A percentile compares a stretch with the other conserved stretches of the same genome.
Conservation (phyloP, 92 coral and sea anemone species). For the Palythoa grandis region DNA sequence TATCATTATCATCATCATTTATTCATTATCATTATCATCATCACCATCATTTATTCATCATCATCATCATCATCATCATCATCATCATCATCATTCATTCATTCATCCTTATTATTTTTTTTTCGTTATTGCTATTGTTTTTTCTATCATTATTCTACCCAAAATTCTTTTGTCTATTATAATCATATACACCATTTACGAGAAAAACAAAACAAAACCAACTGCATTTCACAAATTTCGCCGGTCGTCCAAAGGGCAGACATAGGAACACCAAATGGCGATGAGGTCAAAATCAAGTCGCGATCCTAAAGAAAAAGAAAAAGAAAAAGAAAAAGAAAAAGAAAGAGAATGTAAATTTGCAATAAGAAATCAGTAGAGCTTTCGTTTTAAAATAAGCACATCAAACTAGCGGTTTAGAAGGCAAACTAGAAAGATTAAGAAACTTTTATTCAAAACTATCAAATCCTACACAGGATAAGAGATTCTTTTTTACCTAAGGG, state of each 20-base stretch:
- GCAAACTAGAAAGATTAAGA: neutral
- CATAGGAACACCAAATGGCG: conserved; percentile 85
- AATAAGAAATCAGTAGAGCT: neutral
- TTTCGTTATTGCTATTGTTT: neutral
- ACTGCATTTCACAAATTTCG: conserved; percentile 89
- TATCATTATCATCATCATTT: neutral
- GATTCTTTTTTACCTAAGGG: no score
- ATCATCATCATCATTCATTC: neutral
- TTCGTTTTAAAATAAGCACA: neutral
- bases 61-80: neutral
- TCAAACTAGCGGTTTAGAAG: neutral
- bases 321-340: neutral
- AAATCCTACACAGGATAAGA: no score
- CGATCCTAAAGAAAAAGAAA: conserved; percentile 60
- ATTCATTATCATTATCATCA: neutral
- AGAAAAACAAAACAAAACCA: neutral
- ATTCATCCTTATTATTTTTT: neutral
- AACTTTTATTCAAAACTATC: no score
- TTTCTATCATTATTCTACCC: neutral
- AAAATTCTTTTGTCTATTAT: neutral
- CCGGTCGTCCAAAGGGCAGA: conserved; percentile 93
- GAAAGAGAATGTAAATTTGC: no score
- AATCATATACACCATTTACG: neutral
- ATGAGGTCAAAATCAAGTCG: conserved; percentile 78
- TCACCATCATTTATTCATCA: neutral